These are phyloP conservation scores for Malachius bipustulatus DNA, from an alignment of 2,888 invertebrate genomes.

Conservation along the genomic window DNA sequence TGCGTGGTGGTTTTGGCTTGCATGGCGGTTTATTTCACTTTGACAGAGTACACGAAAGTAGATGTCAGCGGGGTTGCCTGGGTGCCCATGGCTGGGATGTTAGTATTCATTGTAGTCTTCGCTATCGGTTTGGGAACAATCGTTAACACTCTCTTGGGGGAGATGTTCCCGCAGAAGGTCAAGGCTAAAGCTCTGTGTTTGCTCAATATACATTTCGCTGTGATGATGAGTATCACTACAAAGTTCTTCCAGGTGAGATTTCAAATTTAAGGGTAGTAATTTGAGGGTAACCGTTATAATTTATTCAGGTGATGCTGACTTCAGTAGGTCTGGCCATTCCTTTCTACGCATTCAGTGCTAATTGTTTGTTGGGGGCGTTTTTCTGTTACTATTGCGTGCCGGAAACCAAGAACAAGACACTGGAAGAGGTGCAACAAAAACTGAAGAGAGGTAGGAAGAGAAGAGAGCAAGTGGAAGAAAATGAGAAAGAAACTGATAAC, in stretches of 20 bases:
- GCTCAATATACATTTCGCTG: constrained; percentile 41
- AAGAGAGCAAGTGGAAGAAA: too few relatives aligned
- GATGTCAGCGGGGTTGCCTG: constrained; percentile 32
- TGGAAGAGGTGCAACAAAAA: constrained; percentile 33
- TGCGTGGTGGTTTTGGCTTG: constrained; percentile 35
- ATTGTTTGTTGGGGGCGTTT: too few relatives aligned
- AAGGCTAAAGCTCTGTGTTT: constrained; percentile 45
- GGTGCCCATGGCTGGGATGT: constrained; percentile 38
- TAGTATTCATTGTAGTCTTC: constrained; percentile 40
- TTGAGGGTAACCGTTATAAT: constrained; percentile 34
- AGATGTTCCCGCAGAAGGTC: constrained; percentile 44
- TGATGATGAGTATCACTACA: constrained; percentile 38
- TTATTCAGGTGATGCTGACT: too few relatives aligned
- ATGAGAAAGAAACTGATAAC: neutral
- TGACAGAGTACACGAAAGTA: constrained; percentile 32
- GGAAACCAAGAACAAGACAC: constrained; percentile 36
- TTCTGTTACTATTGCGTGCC: constrained; percentile 32
- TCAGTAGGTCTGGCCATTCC: too few relatives aligned
- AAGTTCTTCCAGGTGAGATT: constrained; percentile 38
- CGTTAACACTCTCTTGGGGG: constrained; percentile 41
- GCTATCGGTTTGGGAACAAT: constrained; percentile 43
- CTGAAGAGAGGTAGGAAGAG: too few relatives aligned
- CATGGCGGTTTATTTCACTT: constrained; percentile 38
- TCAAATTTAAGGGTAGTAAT: constrained; percentile 28
- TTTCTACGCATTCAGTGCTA: too few relatives aligned